Conservation (phyloP, 2,113 vertebrate species). For the Marcusenius ussheri region DNA sequence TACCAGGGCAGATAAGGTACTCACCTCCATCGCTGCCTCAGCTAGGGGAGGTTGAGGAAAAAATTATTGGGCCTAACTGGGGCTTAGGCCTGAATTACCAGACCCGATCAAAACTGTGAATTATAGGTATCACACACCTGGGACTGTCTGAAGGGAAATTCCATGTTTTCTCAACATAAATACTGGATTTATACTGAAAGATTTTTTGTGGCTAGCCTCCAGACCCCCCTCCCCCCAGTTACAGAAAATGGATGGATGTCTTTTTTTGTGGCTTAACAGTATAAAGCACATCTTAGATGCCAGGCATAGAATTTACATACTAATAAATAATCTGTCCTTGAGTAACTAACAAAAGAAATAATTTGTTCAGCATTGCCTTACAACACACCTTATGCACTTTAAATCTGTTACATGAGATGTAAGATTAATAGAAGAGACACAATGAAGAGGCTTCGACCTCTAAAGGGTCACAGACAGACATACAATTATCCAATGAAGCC, state of each 20-base stretch:
- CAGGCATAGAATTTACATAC: not conserved
- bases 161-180: not conserved
- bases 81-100: not conserved
- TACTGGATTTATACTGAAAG: not conserved
- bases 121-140: not conserved
- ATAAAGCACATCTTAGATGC: not conserved
- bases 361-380: not conserved
- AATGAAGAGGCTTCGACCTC: not conserved
- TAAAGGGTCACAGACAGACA: not conserved
- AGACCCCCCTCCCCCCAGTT: too few relatives aligned
- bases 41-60: not conserved
- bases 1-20: not conserved
- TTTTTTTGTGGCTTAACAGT: not conserved
- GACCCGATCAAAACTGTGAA: not conserved
- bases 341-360: not conserved
- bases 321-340: not conserved
- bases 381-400: not conserved
- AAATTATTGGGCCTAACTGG: not conserved
- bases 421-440: not conserved
- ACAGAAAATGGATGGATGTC: too few relatives aligned
- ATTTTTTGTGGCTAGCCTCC: not conserved
- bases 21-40: not conserved
- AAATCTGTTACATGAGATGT: not conserved
- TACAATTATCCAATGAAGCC: not conserved
- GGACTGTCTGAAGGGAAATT: not conserved